Conservation (phyloP, 1,140 invertebrate species). For the Glossosoma conforme region DNA sequence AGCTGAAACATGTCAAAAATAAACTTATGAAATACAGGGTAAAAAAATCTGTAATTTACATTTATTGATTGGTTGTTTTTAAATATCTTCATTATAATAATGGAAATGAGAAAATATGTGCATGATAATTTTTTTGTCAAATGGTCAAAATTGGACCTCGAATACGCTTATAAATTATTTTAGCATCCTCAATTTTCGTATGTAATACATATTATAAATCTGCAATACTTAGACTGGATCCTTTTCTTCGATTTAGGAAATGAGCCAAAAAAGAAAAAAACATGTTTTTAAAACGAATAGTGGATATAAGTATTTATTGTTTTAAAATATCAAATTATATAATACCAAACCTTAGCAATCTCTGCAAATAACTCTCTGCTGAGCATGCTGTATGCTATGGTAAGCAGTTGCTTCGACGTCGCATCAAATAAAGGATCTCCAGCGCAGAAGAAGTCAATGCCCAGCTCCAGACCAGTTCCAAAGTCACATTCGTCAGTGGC, state of each 20-base stretch:
- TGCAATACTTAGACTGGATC: constrained; percentile 40
- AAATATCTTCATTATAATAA: too few species aligned
- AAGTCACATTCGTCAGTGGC: constrained; percentile 93
- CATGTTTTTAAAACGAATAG: background rate
- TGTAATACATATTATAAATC: constrained; percentile 15
- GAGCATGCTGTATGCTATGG: constrained; percentile 74
- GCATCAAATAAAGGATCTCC: constrained; percentile 65
- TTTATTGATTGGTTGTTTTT: too few species aligned
- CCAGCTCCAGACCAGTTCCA: constrained; percentile 84
- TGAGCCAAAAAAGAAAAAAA: constrained; percentile 47
- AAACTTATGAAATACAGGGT: too few species aligned
- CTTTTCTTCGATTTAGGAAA: constrained; percentile 55
- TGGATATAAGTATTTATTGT: constrained; percentile 2
- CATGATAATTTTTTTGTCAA: too few species aligned
- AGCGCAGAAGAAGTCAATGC: constrained; percentile 77
- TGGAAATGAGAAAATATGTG: too few species aligned
- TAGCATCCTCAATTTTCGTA: too few species aligned
- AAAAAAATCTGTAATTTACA: too few species aligned
- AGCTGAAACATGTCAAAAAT: too few species aligned
- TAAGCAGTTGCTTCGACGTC: constrained; percentile 59
- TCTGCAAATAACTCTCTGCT: constrained; percentile 65
- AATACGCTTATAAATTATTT: too few species aligned
- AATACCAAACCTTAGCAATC: constrained; percentile 57
- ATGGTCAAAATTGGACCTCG: too few species aligned
- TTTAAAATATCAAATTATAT: constrained; percentile 3